Base-by-base conservation (phyloP, 2,888 invertebrate species). In the Parnassius glacialis region DNA sequence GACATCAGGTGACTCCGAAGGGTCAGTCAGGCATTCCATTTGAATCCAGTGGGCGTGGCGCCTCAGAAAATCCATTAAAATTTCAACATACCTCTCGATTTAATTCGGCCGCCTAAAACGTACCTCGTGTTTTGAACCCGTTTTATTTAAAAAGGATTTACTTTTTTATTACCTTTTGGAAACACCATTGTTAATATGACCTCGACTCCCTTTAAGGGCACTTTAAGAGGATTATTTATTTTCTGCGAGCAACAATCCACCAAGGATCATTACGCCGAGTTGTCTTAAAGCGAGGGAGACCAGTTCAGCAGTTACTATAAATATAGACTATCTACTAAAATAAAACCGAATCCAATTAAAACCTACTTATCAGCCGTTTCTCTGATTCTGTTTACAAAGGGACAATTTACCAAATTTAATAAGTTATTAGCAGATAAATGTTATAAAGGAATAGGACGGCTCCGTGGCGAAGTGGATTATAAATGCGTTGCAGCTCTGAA, bases 21-120 rank as follows among this genome's bases (percentile, higher is more conserved):
- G 55, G 60, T 50, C 54, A 51, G 44, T 50, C 54, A 51, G 44
- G 10, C n/a, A 7, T 43, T 41, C 48, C 48, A 48, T 12, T 48
- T 13, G 13, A 48, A n/a, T 52, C 62, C 62, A 25, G 65, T 62
- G 62, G 69, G 69, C 67, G 67, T 69, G 69, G 69, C 65, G 67
- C 65, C 65, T 62, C 67, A 11, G 16, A 61, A 64, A 66, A 65
- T 64, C 68, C 68, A 65, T 70, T 69, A 64, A 70, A 68, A 65
- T 65, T 70, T 73, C 66, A 67, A 68, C 74, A 71, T 65, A 67
- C 66, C 68, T 64, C 57, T 51, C 63, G 59, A 66, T 70, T 68
- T 67, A 65, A 68, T 67, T 66, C 59, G 65, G 64, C 61, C 64
- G 55, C 63, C 66, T 67, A 64, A 67, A 61, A 67, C 64, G 66